Conservation (phyloP, 2,888 invertebrate species). For the Argyresthia goedartella region DNA sequence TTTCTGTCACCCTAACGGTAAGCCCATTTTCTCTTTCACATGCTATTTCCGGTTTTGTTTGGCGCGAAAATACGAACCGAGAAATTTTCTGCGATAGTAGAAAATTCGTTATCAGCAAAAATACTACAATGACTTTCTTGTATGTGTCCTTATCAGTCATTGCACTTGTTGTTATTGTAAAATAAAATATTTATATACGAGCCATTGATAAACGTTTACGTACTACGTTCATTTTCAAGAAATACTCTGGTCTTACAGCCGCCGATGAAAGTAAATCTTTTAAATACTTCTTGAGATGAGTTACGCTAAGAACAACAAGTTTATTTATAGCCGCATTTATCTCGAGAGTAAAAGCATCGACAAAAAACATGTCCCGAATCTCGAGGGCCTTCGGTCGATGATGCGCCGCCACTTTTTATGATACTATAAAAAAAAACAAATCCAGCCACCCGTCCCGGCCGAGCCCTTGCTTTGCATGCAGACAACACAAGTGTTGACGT, state of each 20-base stretch:
- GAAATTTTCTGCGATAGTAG: not conserved
- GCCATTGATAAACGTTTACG: too few relatives aligned
- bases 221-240: too few relatives aligned
- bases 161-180: conserved; percentile 26
- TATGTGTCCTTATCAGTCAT: conserved; percentile 40
- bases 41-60: conserved; percentile 13
- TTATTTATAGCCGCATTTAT: conserved; percentile 41
- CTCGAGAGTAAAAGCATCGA: conserved; percentile 31
- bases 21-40: conserved; percentile 35
- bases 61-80: conserved; percentile 22
- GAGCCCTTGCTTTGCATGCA: conserved; percentile 5
- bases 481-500: conserved; percentile 39
- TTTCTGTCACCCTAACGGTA: conserved; percentile 45
- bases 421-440: conserved; percentile 1
- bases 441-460: conserved; percentile 9
- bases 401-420: conserved; percentile 2
- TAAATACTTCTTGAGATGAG: conserved; percentile 1
- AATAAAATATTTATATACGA: too few relatives aligned
- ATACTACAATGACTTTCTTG: not conserved
- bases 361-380: conserved; percentile 50
- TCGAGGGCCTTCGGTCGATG: conserved; percentile 35
- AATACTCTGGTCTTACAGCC: too few relatives aligned
- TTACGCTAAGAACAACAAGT: conserved; percentile 28
- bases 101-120: not conserved
- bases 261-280: conserved; percentile 25